Base-by-base conservation (phyloP, 2,113 vertebrate genomes). In the Electrona antarctica region DNA sequence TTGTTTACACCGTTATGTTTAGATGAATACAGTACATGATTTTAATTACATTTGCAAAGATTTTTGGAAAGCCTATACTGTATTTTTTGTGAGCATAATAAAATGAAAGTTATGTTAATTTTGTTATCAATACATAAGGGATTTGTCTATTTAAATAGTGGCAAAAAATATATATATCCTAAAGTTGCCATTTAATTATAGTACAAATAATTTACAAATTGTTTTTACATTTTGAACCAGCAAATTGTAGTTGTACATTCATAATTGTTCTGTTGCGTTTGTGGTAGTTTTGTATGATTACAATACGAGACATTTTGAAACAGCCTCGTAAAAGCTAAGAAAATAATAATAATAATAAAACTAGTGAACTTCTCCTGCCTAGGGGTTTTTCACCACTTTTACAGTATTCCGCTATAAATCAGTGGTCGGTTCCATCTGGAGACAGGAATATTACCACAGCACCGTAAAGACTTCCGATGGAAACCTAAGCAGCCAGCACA, bases 391-490 rank as follows among this genome's bases (percentile, higher is more conserved):
- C 65, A 77, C 77, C 77, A 75, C 78, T 85, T 41, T 4, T 78
- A 57, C 64, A 74, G 70, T 81, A 82, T 66, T 85, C 81, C 82
- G 68, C 74, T 82, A 71, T 85, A 89, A 86, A 21, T 74, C 78
- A 79, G 77, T 60, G 67, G 70, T 71, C 67, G 69, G 79, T 71
- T 84, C 73, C 73, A 15, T 71, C 46, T 71, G 71, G 64, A 87
- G 85, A 83, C 84, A 81, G 81, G 84, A 86, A 90, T 83, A 83
- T 88, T 85, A 88, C 77, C 72, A 46, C 12, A 7, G 69, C 63
- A 78, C 78, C 65, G 81, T 88, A 84, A 89, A 88, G 74, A 66
- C 77, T 78, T 82, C 62, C 80, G 85, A 87, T 83, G 84, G 85
- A 89, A 88, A 85, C 74, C 81, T 67, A 82, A 90, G 87, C 81